phyloP scores from a whole-genome alignment of 2,888 invertebrate genomes.

The Macrosiphum euphorbiae region DNA sequence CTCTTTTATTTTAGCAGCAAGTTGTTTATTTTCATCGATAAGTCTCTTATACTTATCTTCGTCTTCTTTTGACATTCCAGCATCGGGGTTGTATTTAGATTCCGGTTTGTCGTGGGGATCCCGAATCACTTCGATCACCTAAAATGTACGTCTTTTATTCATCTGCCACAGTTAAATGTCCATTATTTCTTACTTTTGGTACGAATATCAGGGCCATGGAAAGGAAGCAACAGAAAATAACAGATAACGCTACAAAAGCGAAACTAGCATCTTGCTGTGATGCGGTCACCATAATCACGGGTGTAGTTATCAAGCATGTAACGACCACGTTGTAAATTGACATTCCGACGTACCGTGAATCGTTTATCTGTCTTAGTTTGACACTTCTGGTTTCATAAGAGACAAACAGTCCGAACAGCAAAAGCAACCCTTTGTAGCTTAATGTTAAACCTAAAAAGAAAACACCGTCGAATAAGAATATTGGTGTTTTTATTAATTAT shows the following conservation, averaged over 20 bases:
- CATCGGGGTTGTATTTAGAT: conserved; percentile 88
- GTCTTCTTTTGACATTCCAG: conserved; percentile 87
- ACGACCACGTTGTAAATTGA: conserved; percentile 99
- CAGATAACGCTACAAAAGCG: conserved; percentile 95
- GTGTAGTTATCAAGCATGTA: conserved; percentile 96
- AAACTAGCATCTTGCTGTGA: conserved; percentile 98
- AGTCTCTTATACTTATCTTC: conserved; percentile 95
- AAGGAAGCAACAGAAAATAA: conserved; percentile 97
- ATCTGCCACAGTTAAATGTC: background rate
- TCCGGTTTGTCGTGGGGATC: conserved; percentile 91
- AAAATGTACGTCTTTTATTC: conserved; percentile 44
- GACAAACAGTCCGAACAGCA: conserved; percentile 96
- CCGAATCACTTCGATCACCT: conserved; percentile 90
- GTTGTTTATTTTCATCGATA: conserved; percentile 93
- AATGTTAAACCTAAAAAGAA: conserved; percentile 85
- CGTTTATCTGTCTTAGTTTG: conserved; percentile 97
- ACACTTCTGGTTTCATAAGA: conserved; percentile 98
- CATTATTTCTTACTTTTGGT: conserved; percentile 82
- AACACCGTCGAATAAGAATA: background rate
- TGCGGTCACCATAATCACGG: conserved; percentile 96
- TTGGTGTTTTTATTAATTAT: background rate
- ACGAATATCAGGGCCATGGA: conserved; percentile 99
- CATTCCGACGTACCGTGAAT: conserved; percentile 98
- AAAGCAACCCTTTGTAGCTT: conserved; percentile 95
- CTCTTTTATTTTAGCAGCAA: conserved; percentile 94